Conservation (phyloP, 2,888 invertebrate genomes). For the Hirtodrosophila histrioides region DNA sequence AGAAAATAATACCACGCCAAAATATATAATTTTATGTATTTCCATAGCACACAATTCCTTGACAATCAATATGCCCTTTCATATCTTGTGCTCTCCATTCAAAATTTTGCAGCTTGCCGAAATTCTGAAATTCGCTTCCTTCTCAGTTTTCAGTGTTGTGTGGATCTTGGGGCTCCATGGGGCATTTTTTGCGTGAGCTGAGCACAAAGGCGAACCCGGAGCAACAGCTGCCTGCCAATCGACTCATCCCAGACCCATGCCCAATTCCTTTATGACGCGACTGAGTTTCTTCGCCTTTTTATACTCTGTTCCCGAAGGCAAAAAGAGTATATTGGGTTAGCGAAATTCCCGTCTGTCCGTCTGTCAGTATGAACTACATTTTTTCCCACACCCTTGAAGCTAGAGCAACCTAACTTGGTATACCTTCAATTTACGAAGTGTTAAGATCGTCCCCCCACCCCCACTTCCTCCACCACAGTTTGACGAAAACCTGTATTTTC, state of each 20-base stretch:
- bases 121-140: slow-evolving; percentile 31
- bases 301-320: no score
- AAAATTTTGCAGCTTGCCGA: slow-evolving; percentile 56
- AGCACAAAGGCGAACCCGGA: slow-evolving; percentile 40
- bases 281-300: slow-evolving; percentile 15
- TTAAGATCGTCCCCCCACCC: no score
- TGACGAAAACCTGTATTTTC: no score
- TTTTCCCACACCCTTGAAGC: no score
- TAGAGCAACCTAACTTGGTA: no score
- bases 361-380: no score
- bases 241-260: slow-evolving; percentile 37
- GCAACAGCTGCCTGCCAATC: slow-evolving; percentile 69
- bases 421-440: no score
- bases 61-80: neutral
- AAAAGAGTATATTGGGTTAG: no score
- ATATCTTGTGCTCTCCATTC: slow-evolving; percentile 15
- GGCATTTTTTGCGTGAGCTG: slow-evolving; percentile 24
- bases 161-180: slow-evolving; percentile 30
- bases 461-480: no score
- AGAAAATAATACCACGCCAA: no score
- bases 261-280: slow-evolving; percentile 56
- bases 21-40: no score
- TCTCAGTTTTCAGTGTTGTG: slow-evolving; percentile 2
- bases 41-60: neutral
- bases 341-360: no score